A percentile compares a stretch with the other conserved stretches of the same genome.
These are phyloP conservation scores for Aldabrachelys gigantea DNA, from an alignment of 2,113 vertebrate species.

Conservation along the genomic window DNA sequence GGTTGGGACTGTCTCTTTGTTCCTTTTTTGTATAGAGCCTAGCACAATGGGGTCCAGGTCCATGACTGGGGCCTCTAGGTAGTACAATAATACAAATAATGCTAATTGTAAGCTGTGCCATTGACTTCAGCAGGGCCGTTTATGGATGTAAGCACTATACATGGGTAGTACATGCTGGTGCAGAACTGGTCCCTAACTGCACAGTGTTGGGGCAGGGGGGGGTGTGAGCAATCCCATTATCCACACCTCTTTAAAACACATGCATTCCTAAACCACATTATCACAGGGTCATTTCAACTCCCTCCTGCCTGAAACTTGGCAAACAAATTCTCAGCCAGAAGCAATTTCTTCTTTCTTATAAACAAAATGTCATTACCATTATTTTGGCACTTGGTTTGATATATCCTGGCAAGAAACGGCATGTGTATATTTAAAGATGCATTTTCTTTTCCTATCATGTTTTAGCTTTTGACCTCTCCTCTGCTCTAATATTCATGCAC, in stretches of 20 bases:
- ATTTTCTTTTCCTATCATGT: constrained; percentile 58
- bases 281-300: constrained; percentile 34
- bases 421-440: constrained; percentile 48
- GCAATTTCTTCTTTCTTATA: constrained; percentile 42
- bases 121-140: fast-evolving
- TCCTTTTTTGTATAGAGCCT: not conserved
- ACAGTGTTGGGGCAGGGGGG: not conserved
- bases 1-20: not conserved
- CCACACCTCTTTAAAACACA: constrained; percentile 41
- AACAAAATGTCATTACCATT: constrained; percentile 56
- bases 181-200: not conserved
- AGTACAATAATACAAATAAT: not conserved
- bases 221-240: not conserved
- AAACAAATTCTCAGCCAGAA: constrained; percentile 50
- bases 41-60: not conserved
- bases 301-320: constrained; percentile 24
- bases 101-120: not conserved
- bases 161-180: not conserved
- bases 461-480: constrained; percentile 70
- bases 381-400: constrained; percentile 48
- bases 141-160: not conserved
- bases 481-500: not conserved
- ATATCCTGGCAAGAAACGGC: constrained; percentile 51
- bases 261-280: constrained; percentile 28
- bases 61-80: not conserved